Conservation (phyloP, 1,140 invertebrate genomes). For the Lucilia sericata region DNA sequence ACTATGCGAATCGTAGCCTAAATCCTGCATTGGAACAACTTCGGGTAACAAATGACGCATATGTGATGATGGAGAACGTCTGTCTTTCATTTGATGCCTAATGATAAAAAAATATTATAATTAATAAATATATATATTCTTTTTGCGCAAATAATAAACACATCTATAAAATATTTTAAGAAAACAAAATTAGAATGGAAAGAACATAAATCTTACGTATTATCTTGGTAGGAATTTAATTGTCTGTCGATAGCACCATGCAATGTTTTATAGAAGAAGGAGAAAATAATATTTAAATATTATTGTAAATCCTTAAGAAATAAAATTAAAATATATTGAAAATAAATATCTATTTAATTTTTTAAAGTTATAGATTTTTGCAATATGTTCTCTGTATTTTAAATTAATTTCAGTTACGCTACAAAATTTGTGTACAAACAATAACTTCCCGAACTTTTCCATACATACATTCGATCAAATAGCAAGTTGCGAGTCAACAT, state of each 20-base stretch:
- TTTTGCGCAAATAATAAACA: too few relatives aligned
- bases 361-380: too few relatives aligned
- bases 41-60: slow-evolving; percentile 79
- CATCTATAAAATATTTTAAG: neutral
- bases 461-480: too few relatives aligned
- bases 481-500: too few relatives aligned
- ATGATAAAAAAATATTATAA: neutral
- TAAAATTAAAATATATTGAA: too few relatives aligned
- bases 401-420: too few relatives aligned
- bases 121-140: neutral
- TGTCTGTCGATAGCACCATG: neutral
- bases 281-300: neutral
- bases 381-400: too few relatives aligned
- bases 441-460: too few relatives aligned
- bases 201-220: slow-evolving; percentile 18
- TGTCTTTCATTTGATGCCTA: slow-evolving; percentile 74
- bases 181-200: neutral
- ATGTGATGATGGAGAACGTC: slow-evolving; percentile 75
- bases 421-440: too few relatives aligned
- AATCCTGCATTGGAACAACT: slow-evolving; percentile 72
- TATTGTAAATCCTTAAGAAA: too few relatives aligned
- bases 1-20: slow-evolving; percentile 67
- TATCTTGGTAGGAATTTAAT: slow-evolving; percentile 33
- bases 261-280: neutral
- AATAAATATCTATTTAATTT: too few relatives aligned